Evolutionary conservation across 2,888 invertebrate genomes (phyloP).

Genomic region (Drosophila acutilabella): DNA sequence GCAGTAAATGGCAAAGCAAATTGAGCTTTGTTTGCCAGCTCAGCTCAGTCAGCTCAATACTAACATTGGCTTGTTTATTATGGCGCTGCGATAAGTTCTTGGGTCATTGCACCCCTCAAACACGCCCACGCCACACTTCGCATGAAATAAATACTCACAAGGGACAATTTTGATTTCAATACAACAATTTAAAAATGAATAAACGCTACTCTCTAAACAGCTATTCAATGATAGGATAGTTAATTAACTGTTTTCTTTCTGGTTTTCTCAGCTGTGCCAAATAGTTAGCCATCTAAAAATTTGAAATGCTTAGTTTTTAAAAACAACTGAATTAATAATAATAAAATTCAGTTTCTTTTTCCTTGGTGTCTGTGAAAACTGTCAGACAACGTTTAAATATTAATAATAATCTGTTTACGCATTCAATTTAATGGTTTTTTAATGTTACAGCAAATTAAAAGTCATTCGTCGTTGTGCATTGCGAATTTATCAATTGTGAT

Average conservation of each 20-base stretch:
- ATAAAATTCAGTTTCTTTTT: slow-evolving; percentile 3
- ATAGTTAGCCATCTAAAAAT: neutral
- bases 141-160: slow-evolving; percentile 24
- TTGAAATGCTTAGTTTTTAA: neutral
- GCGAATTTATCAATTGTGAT: slow-evolving; percentile 47
- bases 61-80: slow-evolving; percentile 70
- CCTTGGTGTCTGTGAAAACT: neutral
- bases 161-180: slow-evolving; percentile 12
- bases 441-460: slow-evolving; percentile 36
- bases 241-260: too few species aligned
- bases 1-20: slow-evolving; percentile 62
- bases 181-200: neutral
- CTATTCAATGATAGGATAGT: neutral
- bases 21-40: slow-evolving; percentile 69
- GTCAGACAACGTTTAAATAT: slow-evolving; percentile 11
- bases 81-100: slow-evolving; percentile 55
- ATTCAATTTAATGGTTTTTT: slow-evolving; percentile 28
- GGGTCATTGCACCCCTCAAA: slow-evolving; percentile 57
- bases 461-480: slow-evolving; percentile 37
- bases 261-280: neutral
- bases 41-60: slow-evolving; percentile 37
- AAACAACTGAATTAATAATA: slow-evolving; percentile 1
- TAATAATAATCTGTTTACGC: slow-evolving; percentile 1
- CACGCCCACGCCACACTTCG: slow-evolving; percentile 15
- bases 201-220: neutral